Base-by-base conservation (phyloP, 1,140 invertebrate genomes). In the Argopecten irradians region DNA sequence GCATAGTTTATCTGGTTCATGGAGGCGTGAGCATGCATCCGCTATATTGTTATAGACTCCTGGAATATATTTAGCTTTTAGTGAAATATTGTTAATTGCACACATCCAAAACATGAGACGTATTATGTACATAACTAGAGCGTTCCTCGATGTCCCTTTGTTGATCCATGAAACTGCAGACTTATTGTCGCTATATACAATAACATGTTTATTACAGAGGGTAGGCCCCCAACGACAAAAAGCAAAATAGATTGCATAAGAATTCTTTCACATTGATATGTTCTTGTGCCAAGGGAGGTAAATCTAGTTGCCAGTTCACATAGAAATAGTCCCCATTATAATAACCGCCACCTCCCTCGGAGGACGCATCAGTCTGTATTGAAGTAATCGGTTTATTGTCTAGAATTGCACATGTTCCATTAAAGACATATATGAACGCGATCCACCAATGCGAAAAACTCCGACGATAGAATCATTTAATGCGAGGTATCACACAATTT, bases 181-280 rank as follows among this genome's bases (percentile, higher is more conserved):
- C 16, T 36, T 34, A 35, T 88, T 88, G 35, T 88, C 87, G 34
- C 82, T 85, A 35, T 88, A 82, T 32, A 85, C 41, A 71, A 88
- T 85, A 32, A 71, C 43, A 83, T 28, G 85, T 55, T 86, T 89
- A 39, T 89, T 89, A 71, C 55, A 36, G 19, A 89, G 84, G 19
- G 46, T 35, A 28, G 28, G 28, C 16, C 34, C 55, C 88, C 84
- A 85, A 34, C 28, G 85, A 82, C 43, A 86, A 46, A 89, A 83
- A 33, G 85, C 43, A 43, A 89, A 14, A 22, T 83, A 36, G 14
- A 86, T 85, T 5, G 33, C 33, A 11, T 55, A 86, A n/a, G 11
- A 82, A 83, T 46, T 89, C 88, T 89, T 89, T 89, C 34, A 86
- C 32, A 84, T 89, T 89, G 11, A 87, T 87, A 46, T 84, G 86